Evolutionary conservation across 2,797 vertebrate species (phyloP).

Genomic region (Manis pentadactyla): DNA sequence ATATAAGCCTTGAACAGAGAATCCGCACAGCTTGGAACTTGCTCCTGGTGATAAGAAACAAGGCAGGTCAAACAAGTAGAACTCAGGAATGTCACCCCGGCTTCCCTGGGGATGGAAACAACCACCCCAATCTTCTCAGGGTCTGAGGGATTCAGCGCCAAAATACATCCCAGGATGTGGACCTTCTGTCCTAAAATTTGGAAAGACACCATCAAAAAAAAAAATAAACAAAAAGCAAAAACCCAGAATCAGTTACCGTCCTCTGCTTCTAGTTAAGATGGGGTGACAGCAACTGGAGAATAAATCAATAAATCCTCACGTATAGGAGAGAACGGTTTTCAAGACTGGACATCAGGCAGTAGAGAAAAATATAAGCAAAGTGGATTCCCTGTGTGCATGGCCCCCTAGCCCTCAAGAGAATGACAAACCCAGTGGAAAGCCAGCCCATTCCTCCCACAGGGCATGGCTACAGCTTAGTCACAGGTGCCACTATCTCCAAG

Average conservation of each 20-base stretch:
- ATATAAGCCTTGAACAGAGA: background rate
- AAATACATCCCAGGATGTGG: too few species aligned
- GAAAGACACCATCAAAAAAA: too few species aligned
- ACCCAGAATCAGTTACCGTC: fast-evolving
- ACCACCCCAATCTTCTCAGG: background rate
- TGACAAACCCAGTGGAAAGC: too few species aligned
- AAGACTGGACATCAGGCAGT: too few species aligned
- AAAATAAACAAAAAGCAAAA: too few species aligned
- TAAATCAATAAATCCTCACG: background rate
- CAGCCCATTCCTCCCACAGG: background rate
- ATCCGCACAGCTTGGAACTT: too few species aligned
- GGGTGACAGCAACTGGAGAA: background rate
- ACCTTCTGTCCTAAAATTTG: background rate
- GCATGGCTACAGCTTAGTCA: background rate
- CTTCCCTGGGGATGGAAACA: background rate
- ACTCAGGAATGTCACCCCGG: background rate
- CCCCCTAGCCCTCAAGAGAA: background rate
- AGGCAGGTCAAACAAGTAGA: background rate
- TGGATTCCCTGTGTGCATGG: background rate
- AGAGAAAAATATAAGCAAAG: background rate
- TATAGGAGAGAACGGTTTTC: too few species aligned
- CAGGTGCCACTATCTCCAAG: background rate
- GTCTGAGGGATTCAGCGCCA: background rate
- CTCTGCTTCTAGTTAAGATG: fast-evolving
- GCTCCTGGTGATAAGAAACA: background rate